Evolutionary conservation across 2,888 invertebrate species (phyloP).

Genomic region (Leucophenga maculata): DNA sequence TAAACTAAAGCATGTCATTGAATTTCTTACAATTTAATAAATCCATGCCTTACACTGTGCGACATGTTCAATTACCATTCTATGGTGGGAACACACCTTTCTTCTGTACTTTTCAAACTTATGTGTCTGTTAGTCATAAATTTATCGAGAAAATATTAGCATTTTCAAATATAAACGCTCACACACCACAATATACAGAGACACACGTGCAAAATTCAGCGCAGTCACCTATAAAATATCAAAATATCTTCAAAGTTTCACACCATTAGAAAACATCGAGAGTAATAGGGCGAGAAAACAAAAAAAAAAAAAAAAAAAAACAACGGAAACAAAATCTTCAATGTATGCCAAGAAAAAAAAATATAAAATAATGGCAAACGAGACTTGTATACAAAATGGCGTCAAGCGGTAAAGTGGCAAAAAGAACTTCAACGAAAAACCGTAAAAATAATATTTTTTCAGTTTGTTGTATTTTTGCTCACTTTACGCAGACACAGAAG

Average conservation of each 20-base stretch:
- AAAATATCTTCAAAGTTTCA: slow-evolving; percentile 3
- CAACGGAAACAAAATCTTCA: no score
- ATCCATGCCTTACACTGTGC: no score
- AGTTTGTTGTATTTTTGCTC: not conserved
- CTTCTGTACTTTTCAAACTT: not conserved
- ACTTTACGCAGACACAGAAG: no score
- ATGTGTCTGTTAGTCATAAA: not conserved
- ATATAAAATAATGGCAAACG: no score
- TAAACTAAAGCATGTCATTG: no score
- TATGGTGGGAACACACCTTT: not conserved
- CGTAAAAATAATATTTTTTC: not conserved
- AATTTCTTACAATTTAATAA: no score
- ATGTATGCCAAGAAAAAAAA: no score
- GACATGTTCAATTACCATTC: not conserved
- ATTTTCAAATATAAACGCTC: not conserved
- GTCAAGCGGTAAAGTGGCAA: no score
- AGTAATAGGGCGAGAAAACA: no score
- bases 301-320: no score
- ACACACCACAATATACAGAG: not conserved
- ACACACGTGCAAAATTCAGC: slow-evolving; percentile 1
- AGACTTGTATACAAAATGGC: no score
- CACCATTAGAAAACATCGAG: no score
- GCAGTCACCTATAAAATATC: slow-evolving; percentile 3
- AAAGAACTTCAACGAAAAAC: not conserved
- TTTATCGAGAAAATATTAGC: not conserved